A percentile compares a stretch with the other conserved stretches of the same genome.
phyloP scores from a whole-genome alignment of 1,140 invertebrate species.

The Orius insidiosus region DNA sequence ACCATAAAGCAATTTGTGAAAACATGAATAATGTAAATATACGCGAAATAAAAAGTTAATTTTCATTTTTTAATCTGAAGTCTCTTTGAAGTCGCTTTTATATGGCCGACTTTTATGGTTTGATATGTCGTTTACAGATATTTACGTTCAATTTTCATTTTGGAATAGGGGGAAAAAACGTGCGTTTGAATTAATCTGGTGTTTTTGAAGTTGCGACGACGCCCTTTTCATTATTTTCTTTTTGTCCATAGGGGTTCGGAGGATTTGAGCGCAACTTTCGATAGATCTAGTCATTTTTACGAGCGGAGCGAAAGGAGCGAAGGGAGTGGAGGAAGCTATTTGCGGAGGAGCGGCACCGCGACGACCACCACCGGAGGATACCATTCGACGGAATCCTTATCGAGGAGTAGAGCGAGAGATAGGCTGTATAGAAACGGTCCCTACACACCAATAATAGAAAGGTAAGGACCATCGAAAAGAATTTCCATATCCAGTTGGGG shows the following conservation, averaged over 20 bases:
- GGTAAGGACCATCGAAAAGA: no score
- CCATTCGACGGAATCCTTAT: conserved; percentile 23
- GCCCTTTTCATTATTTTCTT: conserved; percentile 5
- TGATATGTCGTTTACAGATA: no score
- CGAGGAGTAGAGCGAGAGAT: conserved; percentile 24
- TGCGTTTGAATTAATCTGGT: background rate
- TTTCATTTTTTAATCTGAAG: no score
- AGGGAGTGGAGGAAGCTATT: conserved; percentile 21
- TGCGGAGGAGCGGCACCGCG: conserved; percentile 26
- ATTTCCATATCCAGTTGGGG: no score
- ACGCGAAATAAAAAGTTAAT: no score
- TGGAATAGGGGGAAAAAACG: no score
- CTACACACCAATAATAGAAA: conserved; percentile 26
- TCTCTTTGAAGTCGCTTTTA: no score
- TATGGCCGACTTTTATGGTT: no score
- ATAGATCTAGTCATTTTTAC: conserved; percentile 32
- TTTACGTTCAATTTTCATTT: no score
- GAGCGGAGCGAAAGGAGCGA: conserved; percentile 19
- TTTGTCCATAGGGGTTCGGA: conserved; percentile 24
- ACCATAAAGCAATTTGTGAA: no score
- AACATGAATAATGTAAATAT: no score
- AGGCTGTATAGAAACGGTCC: conserved; percentile 31
- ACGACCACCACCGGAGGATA: conserved; percentile 22
- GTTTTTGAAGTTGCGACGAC: conserved; percentile 10
- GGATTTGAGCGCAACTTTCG: conserved; percentile 26